Evolutionary conservation across 2,797 vertebrate genomes (phyloP).

Genomic region (Poecilia picta): DNA sequence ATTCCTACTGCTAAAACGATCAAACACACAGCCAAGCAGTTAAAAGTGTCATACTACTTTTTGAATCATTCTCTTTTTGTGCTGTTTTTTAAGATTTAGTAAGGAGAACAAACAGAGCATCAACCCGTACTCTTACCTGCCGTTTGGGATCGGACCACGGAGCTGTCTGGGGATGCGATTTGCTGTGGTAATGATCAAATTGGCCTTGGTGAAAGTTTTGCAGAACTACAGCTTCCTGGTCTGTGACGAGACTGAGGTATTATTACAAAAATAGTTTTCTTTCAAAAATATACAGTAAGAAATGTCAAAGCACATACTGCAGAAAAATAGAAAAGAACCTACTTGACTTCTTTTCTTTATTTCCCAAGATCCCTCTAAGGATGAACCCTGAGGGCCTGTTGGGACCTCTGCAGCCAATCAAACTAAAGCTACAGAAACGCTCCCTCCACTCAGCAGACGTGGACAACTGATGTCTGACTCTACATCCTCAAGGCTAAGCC

Average conservation of each 20-base stretch:
- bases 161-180: conserved; percentile 84
- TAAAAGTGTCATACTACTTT: background rate
- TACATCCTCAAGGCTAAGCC: background rate
- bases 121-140: conserved; percentile 76
- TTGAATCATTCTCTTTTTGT: background rate
- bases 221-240: conserved; percentile 78
- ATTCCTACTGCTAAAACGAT: background rate
- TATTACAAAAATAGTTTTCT: background rate
- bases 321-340: background rate
- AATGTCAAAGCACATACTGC: conserved; percentile 58
- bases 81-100: conserved; percentile 76
- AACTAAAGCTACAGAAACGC: conserved; percentile 75
- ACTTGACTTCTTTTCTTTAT: conserved; percentile 5
- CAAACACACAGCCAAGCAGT: background rate
- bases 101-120: conserved; percentile 78
- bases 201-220: conserved; percentile 69
- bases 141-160: conserved; percentile 83
- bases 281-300: background rate
- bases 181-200: conserved; percentile 76
- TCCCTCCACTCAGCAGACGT: background rate
- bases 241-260: conserved; percentile 73
- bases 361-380: conserved; percentile 77
- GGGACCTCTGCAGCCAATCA: conserved; percentile 74
- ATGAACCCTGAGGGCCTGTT: conserved; percentile 54
- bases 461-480: background rate